Evolutionary conservation across 2,113 vertebrate genomes (phyloP), one percentile per base, ranked within the genome.

Genomic region (Cercopithecus mona): DNA sequence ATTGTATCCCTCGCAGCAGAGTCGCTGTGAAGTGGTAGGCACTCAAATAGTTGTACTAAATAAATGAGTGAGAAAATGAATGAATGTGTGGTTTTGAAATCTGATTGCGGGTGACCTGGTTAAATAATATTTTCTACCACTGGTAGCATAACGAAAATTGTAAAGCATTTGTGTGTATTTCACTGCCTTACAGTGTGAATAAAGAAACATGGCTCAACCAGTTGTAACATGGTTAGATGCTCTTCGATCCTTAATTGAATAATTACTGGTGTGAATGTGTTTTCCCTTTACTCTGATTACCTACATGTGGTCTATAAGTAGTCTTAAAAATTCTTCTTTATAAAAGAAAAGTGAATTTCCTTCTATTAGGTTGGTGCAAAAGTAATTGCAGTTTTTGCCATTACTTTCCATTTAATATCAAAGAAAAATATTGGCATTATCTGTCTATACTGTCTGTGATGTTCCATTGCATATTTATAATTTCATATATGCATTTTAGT

Each of bases 241-340:
- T 2, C 96, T 98, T 98, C 97, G 95, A 97, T 93, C 91, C 89
- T 93, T 97, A 98, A 98, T 97, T 96, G 97, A 98, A 98, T 97
- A 97, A 95, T 98, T 98, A 97, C 70, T 97, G 80, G n/a, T 96
- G 96, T 97, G 86, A 50, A 75, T 97, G 87, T 93, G 97, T 97
- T 95, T 94, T n/a, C 84, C 32, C 12, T 66, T 94, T 97, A 73
- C 83, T 98, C 86, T 94, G 85, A 82, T 83, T 93, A 55, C 88
- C 38, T 88, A 20, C 52, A 68, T 96, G 66, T 88, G 66, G 70
- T 86, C 85, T 90, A 97, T 97, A 91, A 16, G 18, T 3, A 59
- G 17, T 55, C 79, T 87, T 90, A 40, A 83, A 94, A 79, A 45
- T 76, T 52, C 50, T 78, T 79, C 59, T 88, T 55, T 83, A 87